Evolutionary conservation across 2,113 vertebrate species (phyloP).

Genomic region (Cyprinodon variegatus): DNA sequence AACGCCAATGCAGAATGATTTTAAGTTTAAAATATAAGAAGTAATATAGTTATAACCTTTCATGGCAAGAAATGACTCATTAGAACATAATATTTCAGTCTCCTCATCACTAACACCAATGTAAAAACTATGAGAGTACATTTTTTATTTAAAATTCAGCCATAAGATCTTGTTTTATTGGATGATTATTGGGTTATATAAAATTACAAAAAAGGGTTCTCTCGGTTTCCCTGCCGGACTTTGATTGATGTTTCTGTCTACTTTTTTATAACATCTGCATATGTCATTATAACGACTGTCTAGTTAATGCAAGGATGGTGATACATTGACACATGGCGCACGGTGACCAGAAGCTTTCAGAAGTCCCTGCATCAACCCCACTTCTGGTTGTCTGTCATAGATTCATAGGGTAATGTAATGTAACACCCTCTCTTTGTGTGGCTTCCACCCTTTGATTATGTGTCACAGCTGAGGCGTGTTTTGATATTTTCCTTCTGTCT

Average conservation of each 20-base stretch:
- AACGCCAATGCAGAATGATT: not conserved
- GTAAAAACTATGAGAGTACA: not conserved
- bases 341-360: slow-evolving; percentile 10
- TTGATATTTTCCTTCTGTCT: slow-evolving; percentile 54
- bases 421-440: slow-evolving; percentile 20
- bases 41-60: not conserved
- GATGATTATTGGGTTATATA: too few relatives aligned
- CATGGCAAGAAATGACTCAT: not conserved
- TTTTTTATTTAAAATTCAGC: too few relatives aligned
- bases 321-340: slow-evolving; percentile 22
- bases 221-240: too few relatives aligned
- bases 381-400: slow-evolving; percentile 17
- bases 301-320: not conserved
- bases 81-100: not conserved
- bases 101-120: not conserved
- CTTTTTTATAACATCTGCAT: not conserved
- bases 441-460: slow-evolving; percentile 42
- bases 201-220: too few relatives aligned
- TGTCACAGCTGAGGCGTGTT: slow-evolving; percentile 56
- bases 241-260: not conserved
- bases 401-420: slow-evolving; percentile 27
- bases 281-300: not conserved
- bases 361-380: slow-evolving; percentile 15
- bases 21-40: not conserved
- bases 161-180: too few relatives aligned